Evolutionary conservation across 2,888 invertebrate species (phyloP).

Genomic region (Leptinotarsa peninsularis): DNA sequence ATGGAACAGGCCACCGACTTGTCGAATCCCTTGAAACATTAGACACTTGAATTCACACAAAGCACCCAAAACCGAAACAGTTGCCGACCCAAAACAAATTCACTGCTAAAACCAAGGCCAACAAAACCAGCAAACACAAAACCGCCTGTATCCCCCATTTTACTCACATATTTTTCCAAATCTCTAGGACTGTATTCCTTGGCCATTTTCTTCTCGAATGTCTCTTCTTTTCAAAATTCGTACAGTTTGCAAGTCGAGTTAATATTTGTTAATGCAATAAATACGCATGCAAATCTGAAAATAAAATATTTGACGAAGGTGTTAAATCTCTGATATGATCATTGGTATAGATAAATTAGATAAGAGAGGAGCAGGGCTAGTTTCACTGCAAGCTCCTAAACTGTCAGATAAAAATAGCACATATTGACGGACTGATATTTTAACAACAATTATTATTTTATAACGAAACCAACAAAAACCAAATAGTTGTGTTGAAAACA

Average conservation of each 20-base stretch:
- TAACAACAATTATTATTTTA: not conserved
- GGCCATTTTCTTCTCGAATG: slow-evolving; percentile 51
- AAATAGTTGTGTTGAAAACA: no score
- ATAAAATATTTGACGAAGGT: slow-evolving; percentile 46
- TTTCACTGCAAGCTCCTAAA: not conserved
- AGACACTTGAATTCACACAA: slow-evolving; percentile 3
- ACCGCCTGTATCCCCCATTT: slow-evolving; percentile 48
- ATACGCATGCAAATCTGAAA: slow-evolving; percentile 62
- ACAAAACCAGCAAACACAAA: slow-evolving; percentile 30
- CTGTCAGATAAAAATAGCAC: not conserved
- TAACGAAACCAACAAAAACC: no score
- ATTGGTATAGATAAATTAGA: slow-evolving; percentile 26
- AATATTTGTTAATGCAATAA: slow-evolving; percentile 43
- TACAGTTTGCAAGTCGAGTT: slow-evolving; percentile 43
- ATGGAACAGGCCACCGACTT: not conserved
- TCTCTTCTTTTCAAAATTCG: slow-evolving; percentile 46
- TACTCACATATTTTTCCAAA: slow-evolving; percentile 62
- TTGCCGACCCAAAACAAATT: slow-evolving; percentile 17
- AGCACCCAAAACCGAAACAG: slow-evolving; percentile 1
- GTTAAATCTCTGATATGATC: slow-evolving; percentile 33
- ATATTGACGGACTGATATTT: no score
- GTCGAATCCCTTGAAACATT: not conserved
- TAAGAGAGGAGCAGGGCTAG: not conserved
- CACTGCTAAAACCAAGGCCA: slow-evolving; percentile 29
- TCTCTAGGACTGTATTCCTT: slow-evolving; percentile 57